A percentile compares a stretch with the other conserved stretches of the same genome.
Evolutionary conservation across 2,797 vertebrate genomes (phyloP).

Genomic region (Syndactyla subalaris): DNA sequence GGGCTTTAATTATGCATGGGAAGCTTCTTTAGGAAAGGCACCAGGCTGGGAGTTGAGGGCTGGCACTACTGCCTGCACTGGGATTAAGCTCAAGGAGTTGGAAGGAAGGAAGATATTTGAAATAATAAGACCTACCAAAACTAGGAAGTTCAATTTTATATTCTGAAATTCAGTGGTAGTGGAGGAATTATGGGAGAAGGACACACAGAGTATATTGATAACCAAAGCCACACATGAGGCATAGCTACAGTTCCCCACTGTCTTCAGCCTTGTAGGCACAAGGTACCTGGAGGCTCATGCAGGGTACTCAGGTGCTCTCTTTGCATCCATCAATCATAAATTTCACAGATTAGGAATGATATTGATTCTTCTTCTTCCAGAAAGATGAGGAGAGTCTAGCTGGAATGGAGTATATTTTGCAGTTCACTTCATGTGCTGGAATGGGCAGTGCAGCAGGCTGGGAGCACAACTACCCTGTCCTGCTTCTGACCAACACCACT

Average conservation of each 20-base stretch:
- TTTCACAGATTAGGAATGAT: not conserved
- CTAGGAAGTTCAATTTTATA: not conserved
- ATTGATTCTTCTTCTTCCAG: not conserved
- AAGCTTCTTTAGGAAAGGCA: not conserved
- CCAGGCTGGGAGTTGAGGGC: not conserved
- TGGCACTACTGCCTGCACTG: not conserved
- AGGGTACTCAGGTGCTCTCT: not conserved
- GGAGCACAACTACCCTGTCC: rapidly evolving
- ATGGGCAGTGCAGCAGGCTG: not conserved
- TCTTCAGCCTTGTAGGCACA: not conserved
- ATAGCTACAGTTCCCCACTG: not conserved
- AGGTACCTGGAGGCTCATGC: not conserved
- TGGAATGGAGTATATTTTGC: not conserved
- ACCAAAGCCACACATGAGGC: not conserved
- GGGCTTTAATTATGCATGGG: not conserved
- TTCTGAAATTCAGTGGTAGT: not conserved
- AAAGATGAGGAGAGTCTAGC: not conserved
- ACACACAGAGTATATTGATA: not conserved
- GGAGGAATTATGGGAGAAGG: not conserved
- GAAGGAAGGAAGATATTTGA: not conserved
- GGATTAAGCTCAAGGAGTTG: not conserved
- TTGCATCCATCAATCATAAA: not conserved
- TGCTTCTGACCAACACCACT: not conserved
- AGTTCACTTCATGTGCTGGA: not conserved
- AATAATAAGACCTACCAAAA: not conserved